Percentiles rank a stretch among this genome's conserved stretches.
Evolutionary conservation across 2,797 vertebrate species (phyloP).

Genomic region (Myripristis murdjan): DNA sequence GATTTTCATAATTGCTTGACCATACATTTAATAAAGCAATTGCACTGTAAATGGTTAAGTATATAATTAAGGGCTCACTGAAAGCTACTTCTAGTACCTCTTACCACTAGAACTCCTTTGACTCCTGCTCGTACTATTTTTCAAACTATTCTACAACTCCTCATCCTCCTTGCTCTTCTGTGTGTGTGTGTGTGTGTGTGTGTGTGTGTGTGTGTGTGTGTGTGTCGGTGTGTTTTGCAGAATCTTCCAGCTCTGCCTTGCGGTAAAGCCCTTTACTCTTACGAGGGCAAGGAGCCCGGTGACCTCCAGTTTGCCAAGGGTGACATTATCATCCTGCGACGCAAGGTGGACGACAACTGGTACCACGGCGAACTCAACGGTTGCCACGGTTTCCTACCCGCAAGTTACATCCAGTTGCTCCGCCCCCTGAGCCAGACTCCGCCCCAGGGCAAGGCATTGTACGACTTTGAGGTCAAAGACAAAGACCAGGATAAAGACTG

Average conservation of each 20-base stretch:
- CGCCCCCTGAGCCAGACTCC: slow-evolving; percentile 93
- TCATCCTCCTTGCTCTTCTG: too few species aligned
- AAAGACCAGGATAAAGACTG: slow-evolving; percentile 99
- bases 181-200: too few species aligned
- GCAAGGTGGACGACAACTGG: slow-evolving; percentile 97
- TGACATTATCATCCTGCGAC: slow-evolving; percentile 95
- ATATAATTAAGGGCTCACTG: too few species aligned
- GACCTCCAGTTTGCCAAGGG: slow-evolving; percentile 97
- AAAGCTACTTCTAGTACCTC: too few species aligned
- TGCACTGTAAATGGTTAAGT: too few species aligned
- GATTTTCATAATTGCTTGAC: too few species aligned
- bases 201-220: slow-evolving; percentile 5
- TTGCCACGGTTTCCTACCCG: slow-evolving; percentile 94
- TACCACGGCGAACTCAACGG: slow-evolving; percentile 96
- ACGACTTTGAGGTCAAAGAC: slow-evolving; percentile 98
- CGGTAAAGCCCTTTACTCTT: slow-evolving; percentile 95
- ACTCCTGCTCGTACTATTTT: too few species aligned
- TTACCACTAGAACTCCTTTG: too few species aligned
- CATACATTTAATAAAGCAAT: too few species aligned
- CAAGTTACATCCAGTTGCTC: slow-evolving; percentile 95
- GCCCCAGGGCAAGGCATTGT: slow-evolving; percentile 97
- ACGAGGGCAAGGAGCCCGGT: slow-evolving; percentile 97
- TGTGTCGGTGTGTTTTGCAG: slow-evolving; percentile 77
- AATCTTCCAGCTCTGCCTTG: slow-evolving; percentile 93
- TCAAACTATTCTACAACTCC: too few species aligned